A percentile compares a stretch with the other conserved stretches of the same genome.
Evolutionary conservation across 2,797 vertebrate genomes (phyloP).

Genomic region (Cichlasoma orientale): DNA sequence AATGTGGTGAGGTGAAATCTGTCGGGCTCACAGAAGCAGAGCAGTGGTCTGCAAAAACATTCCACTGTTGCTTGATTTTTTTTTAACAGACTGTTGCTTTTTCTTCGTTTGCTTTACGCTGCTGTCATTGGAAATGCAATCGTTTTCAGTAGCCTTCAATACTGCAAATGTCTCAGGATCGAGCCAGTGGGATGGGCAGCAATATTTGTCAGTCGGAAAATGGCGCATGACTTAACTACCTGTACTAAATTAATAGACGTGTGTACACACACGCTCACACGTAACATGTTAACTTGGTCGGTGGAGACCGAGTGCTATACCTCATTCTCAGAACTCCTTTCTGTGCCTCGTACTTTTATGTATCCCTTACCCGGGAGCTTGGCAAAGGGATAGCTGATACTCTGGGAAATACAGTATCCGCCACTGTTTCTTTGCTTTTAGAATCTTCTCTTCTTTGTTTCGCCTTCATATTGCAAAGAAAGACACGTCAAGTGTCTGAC

Average conservation of each 20-base stretch:
- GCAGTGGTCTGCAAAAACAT: constrained; percentile 32
- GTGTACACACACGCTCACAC: not conserved
- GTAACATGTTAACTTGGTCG: constrained; percentile 53
- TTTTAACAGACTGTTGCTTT: constrained; percentile 61
- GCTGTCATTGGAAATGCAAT: constrained; percentile 47
- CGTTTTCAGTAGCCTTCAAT: constrained; percentile 78
- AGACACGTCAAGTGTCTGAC: constrained; percentile 73
- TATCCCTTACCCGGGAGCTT: constrained; percentile 69
- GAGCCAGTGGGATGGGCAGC: constrained; percentile 72
- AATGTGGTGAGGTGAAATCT: constrained; percentile 72
- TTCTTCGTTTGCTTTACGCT: constrained; percentile 48
- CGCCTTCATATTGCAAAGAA: constrained; percentile 50
- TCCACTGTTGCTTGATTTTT: constrained; percentile 33
- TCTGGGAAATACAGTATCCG: constrained; percentile 76
- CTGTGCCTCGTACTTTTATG: constrained; percentile 75
- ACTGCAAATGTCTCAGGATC: constrained; percentile 82
- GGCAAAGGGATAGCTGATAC: constrained; percentile 72
- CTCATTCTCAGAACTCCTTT: constrained; percentile 79
- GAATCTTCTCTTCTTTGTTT: constrained; percentile 53
- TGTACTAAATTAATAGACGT: constrained; percentile 57
- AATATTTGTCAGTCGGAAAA: constrained; percentile 79
- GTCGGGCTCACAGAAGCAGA: constrained; percentile 22
- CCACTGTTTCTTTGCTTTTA: constrained; percentile 48
- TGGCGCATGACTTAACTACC: constrained; percentile 76
- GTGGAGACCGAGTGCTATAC: constrained; percentile 73